phyloP scores from a whole-genome alignment of 2,113 vertebrate species.

The Puffinus mauretanicus region DNA sequence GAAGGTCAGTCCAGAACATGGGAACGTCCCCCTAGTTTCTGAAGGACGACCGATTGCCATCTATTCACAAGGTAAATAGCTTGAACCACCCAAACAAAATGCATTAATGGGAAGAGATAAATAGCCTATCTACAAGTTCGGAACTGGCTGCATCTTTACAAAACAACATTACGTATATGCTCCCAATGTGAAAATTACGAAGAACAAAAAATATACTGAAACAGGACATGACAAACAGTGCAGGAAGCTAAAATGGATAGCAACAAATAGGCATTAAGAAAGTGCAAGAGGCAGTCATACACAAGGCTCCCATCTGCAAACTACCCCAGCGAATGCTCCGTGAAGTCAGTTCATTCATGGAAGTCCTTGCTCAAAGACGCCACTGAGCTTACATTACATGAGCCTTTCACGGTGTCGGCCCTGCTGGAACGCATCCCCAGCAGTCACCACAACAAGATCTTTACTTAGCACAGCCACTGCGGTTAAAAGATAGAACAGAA shows the following conservation, averaged over 20 bases:
- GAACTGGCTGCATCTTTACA: not conserved
- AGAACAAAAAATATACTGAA: not conserved
- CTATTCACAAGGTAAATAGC: not conserved
- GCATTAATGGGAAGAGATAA: not conserved
- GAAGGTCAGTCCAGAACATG: not conserved
- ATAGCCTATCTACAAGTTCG: not conserved
- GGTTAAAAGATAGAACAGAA: not conserved
- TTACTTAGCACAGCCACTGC: not conserved
- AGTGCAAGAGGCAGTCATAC: not conserved
- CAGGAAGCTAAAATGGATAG: not conserved
- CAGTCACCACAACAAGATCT: not conserved
- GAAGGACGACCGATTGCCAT: not conserved
- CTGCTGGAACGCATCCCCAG: not conserved
- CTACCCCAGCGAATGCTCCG: rapidly evolving
- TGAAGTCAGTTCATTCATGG: not conserved
- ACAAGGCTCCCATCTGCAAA: not conserved
- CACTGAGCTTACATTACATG: not conserved
- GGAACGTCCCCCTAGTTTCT: not conserved
- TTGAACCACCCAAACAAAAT: not conserved
- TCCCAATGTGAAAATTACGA: not conserved
- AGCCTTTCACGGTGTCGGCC: not conserved
- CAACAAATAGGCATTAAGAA: not conserved
- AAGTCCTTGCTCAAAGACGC: not conserved
- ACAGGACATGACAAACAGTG: not conserved
- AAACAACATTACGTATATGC: not conserved